Percentiles rank a stretch among this genome's conserved stretches.
These are phyloP conservation scores for Seira ritae DNA, from an alignment of 2,888 invertebrate genomes.

Conservation along the genomic window DNA sequence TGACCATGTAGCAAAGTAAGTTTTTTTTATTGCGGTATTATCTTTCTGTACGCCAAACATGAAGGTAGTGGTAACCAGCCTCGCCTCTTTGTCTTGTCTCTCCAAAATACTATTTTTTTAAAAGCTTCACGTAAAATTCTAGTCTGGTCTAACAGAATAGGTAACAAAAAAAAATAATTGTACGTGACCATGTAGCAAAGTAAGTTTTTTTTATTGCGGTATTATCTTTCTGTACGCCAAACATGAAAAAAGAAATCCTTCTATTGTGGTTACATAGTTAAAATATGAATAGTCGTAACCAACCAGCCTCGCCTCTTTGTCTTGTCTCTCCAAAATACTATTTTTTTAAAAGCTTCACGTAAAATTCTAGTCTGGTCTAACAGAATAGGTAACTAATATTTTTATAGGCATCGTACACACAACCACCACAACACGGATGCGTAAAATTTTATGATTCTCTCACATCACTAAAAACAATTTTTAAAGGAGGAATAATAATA, in stretches of 20 bases:
- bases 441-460: conserved; percentile 13
- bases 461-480: not conserved
- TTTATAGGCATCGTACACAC: not conserved
- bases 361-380: not conserved
- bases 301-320: conserved; percentile 33
- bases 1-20: conserved; percentile 46
- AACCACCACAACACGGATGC: conserved; percentile 9
- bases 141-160: not conserved
- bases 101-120: not conserved
- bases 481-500: not conserved
- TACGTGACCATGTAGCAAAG: conserved; percentile 52
- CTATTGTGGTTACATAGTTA: no score
- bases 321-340: not conserved
- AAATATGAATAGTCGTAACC: no score
- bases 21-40: not conserved
- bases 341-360: not conserved
- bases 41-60: no score
- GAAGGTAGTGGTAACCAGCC: not conserved
- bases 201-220: not conserved
- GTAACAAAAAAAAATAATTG: not conserved
- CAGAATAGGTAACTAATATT: not conserved
- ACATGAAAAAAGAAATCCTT: no score
- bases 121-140: not conserved
- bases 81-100: conserved; percentile 28
- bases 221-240: not conserved